These are phyloP conservation scores for Leptinotarsa tumamoca DNA, from an alignment of 2,888 invertebrate species.

Conservation along the genomic window DNA sequence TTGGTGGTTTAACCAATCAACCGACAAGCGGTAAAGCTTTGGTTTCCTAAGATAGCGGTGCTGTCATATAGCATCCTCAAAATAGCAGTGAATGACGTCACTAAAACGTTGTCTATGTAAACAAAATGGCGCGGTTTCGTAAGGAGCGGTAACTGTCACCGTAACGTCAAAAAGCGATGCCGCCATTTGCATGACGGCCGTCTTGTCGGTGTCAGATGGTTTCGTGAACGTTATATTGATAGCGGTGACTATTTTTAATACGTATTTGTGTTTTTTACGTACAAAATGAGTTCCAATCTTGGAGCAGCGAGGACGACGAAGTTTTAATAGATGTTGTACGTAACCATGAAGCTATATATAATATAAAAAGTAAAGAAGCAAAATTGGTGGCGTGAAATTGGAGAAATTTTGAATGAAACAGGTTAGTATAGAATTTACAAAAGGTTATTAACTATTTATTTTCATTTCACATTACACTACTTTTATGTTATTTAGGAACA, in stretches of 20 bases:
- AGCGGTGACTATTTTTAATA: background rate
- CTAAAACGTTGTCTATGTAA: background rate
- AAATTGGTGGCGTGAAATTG: no score
- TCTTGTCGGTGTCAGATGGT: background rate
- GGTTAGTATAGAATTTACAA: no score
- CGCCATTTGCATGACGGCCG: conserved; percentile 1
- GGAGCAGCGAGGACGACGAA: background rate
- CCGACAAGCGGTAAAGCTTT: background rate
- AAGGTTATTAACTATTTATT: no score
- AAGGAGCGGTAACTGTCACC: background rate
- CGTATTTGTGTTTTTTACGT: background rate
- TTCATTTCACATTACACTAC: no score
- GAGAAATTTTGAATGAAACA: no score
- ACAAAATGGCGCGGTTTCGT: background rate
- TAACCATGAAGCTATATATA: background rate
- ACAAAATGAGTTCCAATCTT: background rate
- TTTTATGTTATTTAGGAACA: no score
- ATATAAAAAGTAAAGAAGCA: conserved; percentile 37
- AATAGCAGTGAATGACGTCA: background rate
- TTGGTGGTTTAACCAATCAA: no score
- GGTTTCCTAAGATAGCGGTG: background rate
- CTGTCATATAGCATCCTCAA: background rate
- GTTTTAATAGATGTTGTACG: background rate
- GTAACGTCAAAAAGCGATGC: background rate
- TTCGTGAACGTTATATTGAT: background rate